Percentiles rank a stretch among this genome's conserved stretches.
Conservation (phyloP, 2,888 invertebrate genomes). For the Corythucha ciliata region DNA sequence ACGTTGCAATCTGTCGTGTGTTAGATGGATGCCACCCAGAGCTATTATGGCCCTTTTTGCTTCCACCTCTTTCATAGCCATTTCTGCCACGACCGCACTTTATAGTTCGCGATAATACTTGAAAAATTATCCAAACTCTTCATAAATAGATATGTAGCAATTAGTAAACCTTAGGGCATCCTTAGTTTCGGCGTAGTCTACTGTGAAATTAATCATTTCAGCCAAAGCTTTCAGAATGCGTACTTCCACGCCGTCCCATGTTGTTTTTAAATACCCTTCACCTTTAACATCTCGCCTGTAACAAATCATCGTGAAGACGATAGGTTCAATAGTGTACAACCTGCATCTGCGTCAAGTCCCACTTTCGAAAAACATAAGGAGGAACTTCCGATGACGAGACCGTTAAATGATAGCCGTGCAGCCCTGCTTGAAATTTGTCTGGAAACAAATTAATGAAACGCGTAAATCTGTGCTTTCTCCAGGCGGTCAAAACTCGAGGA, state of each 20-base stretch:
- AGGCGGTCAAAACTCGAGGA: slow-evolving; percentile 57
- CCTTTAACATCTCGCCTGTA: slow-evolving; percentile 19
- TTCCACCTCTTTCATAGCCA: slow-evolving; percentile 50
- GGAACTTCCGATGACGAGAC: slow-evolving; percentile 62
- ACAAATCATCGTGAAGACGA: background rate
- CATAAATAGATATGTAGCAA: background rate
- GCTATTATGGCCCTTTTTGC: slow-evolving; percentile 55
- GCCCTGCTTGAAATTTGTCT: slow-evolving; percentile 55
- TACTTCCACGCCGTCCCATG: slow-evolving; percentile 68
- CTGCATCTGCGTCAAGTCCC: slow-evolving; percentile 26
- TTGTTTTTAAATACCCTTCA: slow-evolving; percentile 9
- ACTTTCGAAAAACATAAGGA: slow-evolving; percentile 62
- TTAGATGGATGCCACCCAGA: slow-evolving; percentile 61
- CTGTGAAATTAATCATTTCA: slow-evolving; percentile 58
- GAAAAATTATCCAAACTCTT: background rate
- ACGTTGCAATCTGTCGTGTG: slow-evolving; percentile 44
- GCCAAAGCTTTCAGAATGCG: slow-evolving; percentile 54
- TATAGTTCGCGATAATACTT: background rate
- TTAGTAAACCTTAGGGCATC: background rate
- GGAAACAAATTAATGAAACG: slow-evolving; percentile 59
- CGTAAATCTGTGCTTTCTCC: slow-evolving; percentile 56
- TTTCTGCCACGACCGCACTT: slow-evolving; percentile 45
- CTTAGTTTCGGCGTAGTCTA: slow-evolving; percentile 52
- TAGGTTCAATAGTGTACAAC: background rate
- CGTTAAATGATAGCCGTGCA: slow-evolving; percentile 64